phyloP scores from a whole-genome alignment of 92 coral and sea anemone species.

The Parazoanthus darwini region DNA sequence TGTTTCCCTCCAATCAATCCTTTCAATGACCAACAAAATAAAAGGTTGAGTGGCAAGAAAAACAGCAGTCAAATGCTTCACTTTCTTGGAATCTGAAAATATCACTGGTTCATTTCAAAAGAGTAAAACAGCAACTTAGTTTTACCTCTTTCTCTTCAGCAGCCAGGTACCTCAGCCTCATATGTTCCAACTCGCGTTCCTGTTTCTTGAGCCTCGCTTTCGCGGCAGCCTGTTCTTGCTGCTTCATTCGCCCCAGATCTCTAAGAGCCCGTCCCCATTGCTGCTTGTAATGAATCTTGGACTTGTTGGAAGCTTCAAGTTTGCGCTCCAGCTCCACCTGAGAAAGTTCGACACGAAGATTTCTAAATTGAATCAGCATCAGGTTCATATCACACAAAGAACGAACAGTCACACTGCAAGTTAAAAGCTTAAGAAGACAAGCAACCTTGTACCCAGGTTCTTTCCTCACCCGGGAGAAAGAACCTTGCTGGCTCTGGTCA shows the following conservation, averaged over 20 bases:
- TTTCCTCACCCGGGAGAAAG: too few species aligned
- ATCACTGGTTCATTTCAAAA: background rate
- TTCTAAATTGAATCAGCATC: too few species aligned
- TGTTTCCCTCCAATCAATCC: too few species aligned
- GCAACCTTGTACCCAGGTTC: too few species aligned
- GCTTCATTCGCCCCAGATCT: conserved; percentile 96
- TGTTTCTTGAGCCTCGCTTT: conserved; percentile 91
- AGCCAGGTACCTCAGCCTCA: conserved; percentile 95
- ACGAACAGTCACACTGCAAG: too few species aligned
- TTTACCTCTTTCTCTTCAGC: conserved; percentile 96
- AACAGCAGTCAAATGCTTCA: background rate
- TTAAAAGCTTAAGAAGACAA: too few species aligned
- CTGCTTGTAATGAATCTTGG: conserved; percentile 96
- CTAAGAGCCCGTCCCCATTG: conserved; percentile 98
- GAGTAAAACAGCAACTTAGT: background rate
- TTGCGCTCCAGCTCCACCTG: conserved; percentile 93
- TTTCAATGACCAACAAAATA: too few species aligned
- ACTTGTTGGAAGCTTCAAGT: conserved; percentile 88
- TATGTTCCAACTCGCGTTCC: conserved; percentile 93
- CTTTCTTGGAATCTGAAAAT: background rate
- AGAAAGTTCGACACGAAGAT: background rate
- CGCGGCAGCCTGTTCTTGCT: conserved; percentile 93
- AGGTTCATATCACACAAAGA: too few species aligned
- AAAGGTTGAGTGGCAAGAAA: too few species aligned
- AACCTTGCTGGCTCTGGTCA: too few species aligned